Base-by-base conservation (phyloP, 2,113 vertebrate species). In the Thalassarche chlororhynchos region DNA sequence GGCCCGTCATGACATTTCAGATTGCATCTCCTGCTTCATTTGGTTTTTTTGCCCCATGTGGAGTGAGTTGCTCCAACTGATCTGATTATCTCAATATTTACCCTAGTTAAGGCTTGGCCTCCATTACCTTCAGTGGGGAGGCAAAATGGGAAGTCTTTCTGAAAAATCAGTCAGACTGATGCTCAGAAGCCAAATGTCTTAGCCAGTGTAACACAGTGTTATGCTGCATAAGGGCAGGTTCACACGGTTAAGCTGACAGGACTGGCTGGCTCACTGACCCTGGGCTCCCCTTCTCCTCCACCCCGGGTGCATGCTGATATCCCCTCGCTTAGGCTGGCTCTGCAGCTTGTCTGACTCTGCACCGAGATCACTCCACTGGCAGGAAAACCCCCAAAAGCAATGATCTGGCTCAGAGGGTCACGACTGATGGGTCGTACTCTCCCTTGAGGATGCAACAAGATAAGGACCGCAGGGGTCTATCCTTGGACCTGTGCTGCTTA, bases 271-370 rank as follows among this genome's bases (percentile, higher is more conserved):
- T 81, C 31, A 4, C 29, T 46, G 28, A 36, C 7, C 12, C 4
- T 0, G 17, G 7, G 31, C 15, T 52, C 15, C 52, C 10, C 29
- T 82, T 74, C 57, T 71, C 40, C 54, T 80, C 60, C 34, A 32
- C 20, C 26, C 29, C 0, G 0, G 40, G 12, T n/a, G 5, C 1
- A 1, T 29, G 34, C 36, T 62, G 65, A 34, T 10, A 15, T 29
- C 36, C 42, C 14, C 36, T 79, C 38, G 8, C 15, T 49, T 54
- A 55, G 25, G 8, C 5, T 42, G 19, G 17, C 44, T 51, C 76
- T 80, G 68, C 29, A 84, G n/a, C 29, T 47, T 94, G 9, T 32
- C 72, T 69, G 32, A 58, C 11, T 18, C 47, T 68, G n/a, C 42
- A 71, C 10, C 1, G 3, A 46, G 57, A 68, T 7, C 9, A 16